These are phyloP conservation scores for Chaetura pelagica DNA, from an alignment of 2,113 vertebrate species.

Conservation along the genomic window DNA sequence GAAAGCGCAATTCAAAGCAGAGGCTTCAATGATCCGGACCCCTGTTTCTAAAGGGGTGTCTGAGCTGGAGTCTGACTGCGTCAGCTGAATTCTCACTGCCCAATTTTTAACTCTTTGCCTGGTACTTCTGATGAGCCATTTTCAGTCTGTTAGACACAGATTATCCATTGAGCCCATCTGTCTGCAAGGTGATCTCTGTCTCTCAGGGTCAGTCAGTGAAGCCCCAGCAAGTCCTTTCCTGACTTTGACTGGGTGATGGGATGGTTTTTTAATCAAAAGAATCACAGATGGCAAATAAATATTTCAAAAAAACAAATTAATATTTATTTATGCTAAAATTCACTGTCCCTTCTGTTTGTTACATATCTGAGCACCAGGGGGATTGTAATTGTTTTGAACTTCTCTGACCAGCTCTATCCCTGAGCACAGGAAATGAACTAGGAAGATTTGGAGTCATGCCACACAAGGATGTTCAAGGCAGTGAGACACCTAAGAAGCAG, in stretches of 20 bases:
- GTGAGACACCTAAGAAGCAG: background rate
- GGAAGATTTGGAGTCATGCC: background rate
- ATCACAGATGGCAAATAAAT: background rate
- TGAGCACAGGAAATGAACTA: background rate
- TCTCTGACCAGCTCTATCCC: background rate
- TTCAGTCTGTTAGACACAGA: background rate
- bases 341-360: background rate
- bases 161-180: background rate
- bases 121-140: background rate
- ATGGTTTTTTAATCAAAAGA: background rate
- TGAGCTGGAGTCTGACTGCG: background rate
- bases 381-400: background rate
- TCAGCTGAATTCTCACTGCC: background rate
- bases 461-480: background rate
- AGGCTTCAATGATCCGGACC: background rate
- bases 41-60: background rate
- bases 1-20: background rate
- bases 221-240: background rate
- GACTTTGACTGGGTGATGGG: background rate
- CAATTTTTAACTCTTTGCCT: background rate
- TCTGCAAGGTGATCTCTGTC: background rate
- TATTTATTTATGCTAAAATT: conserved; percentile 34
- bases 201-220: background rate
- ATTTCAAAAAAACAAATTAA: background rate
- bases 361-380: background rate